Base-by-base conservation (phyloP, 2,888 invertebrate genomes). In the Acronicta alni region DNA sequence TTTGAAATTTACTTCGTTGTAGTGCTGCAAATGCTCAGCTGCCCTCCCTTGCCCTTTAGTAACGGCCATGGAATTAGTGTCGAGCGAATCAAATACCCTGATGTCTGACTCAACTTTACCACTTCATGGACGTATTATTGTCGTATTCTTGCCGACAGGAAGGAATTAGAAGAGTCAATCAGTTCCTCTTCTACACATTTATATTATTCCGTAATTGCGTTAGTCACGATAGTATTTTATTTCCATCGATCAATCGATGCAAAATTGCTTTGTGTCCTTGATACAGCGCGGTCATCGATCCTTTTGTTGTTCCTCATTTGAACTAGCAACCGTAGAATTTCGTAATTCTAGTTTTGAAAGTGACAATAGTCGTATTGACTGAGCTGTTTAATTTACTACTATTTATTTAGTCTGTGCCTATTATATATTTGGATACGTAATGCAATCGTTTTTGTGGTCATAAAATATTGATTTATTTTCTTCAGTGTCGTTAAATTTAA, bases 161-260 rank as follows among this genome's bases (percentile, higher is more conserved):
- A 2, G 26, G 26, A 30, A 10, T 30, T 30, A 10, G 9, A 23
- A 30, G 9, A 30, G 53, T 47, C 23, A 46, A 41, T 60, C 47
- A 47, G 46, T 44, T 45, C 53, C 12, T 32, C 38, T 47, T 61
- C 38, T 64, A 65, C 52, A 65, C 64, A 49, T 57, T 35, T 67
- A 56, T 68, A 35, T 81, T 79, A 70, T 73, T 67, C 75, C 57
- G 74, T 84, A 84, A 82, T 80, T 82, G 72, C 78, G 74, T 70
- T 77, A 74, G 85, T 86, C 86, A 87, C 88, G 87, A 85, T 74
- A 80, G 79, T 53, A 70, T 84, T 83, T 83, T 83, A 83, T 81
- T 81, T 75, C 63, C 66, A 70, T 79, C 80, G 79, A 81, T 83
- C 79, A 77, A 77, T 83, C 76, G 81, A 79, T 72, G 72, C 6